Evolutionary conservation across 2,113 vertebrate genomes (phyloP).

Genomic region (Murina feae): DNA sequence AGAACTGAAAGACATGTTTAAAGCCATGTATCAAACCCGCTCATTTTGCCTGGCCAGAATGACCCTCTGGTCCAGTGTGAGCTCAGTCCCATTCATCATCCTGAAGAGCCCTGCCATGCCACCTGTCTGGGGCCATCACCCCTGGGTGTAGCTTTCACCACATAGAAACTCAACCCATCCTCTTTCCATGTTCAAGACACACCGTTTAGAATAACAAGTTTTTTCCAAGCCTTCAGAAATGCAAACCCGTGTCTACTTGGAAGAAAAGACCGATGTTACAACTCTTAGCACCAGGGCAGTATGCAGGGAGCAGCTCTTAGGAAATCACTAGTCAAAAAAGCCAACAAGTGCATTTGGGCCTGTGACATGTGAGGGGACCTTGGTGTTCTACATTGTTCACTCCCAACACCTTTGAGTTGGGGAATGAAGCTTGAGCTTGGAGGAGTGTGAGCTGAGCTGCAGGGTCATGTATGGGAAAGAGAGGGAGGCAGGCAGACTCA

Average conservation of each 20-base stretch:
- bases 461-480: neutral
- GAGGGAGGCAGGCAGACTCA: neutral
- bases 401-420: neutral
- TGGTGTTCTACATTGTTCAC: neutral
- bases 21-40: neutral
- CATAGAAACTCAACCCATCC: neutral
- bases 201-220: conserved; percentile 57
- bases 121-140: neutral
- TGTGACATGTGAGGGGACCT: neutral
- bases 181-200: conserved; percentile 1
- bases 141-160: conserved; percentile 46
- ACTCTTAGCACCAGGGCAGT: neutral
- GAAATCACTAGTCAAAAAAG: neutral
- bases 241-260: conserved; percentile 19
- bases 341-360: neutral
- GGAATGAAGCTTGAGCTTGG: neutral
- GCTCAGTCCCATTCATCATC: conserved; percentile 2
- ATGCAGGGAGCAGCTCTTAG: neutral
- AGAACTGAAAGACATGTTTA: neutral
- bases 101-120: neutral
- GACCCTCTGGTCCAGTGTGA: neutral
- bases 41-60: neutral
- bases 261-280: conserved; percentile 40
- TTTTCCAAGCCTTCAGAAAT: neutral
- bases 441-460: neutral